Evolutionary conservation across 2,888 invertebrate species (phyloP).

Genomic region (Metacarcinus magister): DNA sequence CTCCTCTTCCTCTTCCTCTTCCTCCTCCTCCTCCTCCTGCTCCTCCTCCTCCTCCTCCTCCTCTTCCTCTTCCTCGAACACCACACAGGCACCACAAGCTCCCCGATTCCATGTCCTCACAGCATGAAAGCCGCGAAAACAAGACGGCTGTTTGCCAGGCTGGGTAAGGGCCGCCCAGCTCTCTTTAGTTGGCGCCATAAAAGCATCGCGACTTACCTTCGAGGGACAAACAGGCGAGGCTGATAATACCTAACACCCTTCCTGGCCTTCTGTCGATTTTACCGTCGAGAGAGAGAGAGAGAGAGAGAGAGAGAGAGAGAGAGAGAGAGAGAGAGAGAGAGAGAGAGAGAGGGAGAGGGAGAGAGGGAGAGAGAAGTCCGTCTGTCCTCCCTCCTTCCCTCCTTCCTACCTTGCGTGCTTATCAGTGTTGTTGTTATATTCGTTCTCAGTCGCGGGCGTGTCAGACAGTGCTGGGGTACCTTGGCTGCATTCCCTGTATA

Average conservation of each 20-base stretch:
- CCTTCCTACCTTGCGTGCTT: neutral
- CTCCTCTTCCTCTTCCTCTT: too few species aligned
- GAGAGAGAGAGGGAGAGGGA: neutral
- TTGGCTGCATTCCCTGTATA: neutral
- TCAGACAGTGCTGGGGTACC: neutral
- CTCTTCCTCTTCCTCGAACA: neutral
- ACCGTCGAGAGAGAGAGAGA: neutral
- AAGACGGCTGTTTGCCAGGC: neutral
- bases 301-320: constrained; percentile 26
- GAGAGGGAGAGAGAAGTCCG: too few species aligned
- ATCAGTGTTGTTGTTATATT: constrained; percentile 22
- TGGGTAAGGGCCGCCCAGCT: neutral
- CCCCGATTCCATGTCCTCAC: neutral
- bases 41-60: neutral
- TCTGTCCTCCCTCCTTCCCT: too few species aligned
- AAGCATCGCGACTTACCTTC: neutral
- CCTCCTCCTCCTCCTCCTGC: neutral
- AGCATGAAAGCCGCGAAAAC: constrained; percentile 26
- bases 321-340: constrained; percentile 20
- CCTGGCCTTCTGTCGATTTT: neutral
- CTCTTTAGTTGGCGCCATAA: constrained; percentile 12
- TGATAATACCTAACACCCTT: neutral
- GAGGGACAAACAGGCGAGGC: neutral
- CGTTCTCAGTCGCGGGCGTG: neutral
- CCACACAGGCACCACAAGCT: neutral